phyloP scores from a whole-genome alignment of 2,888 invertebrate species.

The Bimastos eiseni region DNA sequence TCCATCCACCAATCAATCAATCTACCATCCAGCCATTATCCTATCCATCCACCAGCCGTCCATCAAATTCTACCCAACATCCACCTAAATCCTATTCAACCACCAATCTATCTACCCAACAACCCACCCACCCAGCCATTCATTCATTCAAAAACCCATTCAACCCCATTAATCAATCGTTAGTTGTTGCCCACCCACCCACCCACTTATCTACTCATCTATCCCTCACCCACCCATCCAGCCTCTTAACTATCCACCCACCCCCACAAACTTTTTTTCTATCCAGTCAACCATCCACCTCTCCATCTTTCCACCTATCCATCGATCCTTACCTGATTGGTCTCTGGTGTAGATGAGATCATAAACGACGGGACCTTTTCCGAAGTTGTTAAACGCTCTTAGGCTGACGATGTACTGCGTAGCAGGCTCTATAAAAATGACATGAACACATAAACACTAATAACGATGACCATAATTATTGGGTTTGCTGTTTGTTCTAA shows the following conservation, averaged over 20 bases:
- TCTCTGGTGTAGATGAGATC: slow-evolving; percentile 44
- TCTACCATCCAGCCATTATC: background rate
- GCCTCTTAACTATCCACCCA: background rate
- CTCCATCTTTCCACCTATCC: background rate
- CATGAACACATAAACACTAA: no score
- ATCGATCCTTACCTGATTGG: slow-evolving; percentile 13
- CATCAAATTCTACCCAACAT: background rate
- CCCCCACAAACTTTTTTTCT: no score
- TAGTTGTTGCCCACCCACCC: background rate
- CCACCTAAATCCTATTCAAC: background rate
- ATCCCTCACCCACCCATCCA: background rate
- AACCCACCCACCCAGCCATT: background rate
- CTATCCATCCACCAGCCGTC: no score
- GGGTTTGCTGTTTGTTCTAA: no score
- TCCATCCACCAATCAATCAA: background rate
- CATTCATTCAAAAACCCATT: no score
- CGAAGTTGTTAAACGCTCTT: slow-evolving; percentile 42
- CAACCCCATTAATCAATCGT: no score
- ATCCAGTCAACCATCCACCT: background rate
- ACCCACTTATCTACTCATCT: background rate
- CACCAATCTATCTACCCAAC: background rate
- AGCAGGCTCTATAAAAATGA: slow-evolving; percentile 38
- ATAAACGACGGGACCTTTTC: slow-evolving; percentile 42
- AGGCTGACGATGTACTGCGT: slow-evolving; percentile 43
- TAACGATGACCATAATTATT: no score